A percentile compares a stretch with the other conserved stretches of the same genome.
Conservation (phyloP, 1,140 invertebrate genomes). For the Batillaria attramentaria region DNA sequence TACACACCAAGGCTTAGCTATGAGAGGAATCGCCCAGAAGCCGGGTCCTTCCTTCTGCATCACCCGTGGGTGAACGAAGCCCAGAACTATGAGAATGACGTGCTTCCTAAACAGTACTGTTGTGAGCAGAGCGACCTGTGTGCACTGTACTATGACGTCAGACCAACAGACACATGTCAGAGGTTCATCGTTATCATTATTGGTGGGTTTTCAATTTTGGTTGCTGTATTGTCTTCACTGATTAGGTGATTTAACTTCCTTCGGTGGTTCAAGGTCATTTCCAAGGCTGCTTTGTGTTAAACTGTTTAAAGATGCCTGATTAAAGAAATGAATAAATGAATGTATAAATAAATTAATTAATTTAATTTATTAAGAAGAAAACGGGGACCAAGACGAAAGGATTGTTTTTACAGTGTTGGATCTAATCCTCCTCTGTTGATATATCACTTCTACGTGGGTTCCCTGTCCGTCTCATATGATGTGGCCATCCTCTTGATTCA, state of each 20-base stretch:
- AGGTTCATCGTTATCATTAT: not conserved
- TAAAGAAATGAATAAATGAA: no score
- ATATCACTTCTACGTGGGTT: no score
- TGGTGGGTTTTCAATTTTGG: not conserved
- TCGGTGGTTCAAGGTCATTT: no score
- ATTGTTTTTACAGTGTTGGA: not conserved
- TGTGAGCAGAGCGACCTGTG: constrained; percentile 8
- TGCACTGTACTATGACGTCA: constrained; percentile 22
- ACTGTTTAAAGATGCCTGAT: no score
- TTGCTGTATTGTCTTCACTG: not conserved
- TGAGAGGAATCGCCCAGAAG: not conserved
- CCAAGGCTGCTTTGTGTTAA: no score
- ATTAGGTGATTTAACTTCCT: no score
- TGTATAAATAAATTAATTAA: not conserved
- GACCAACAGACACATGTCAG: not conserved
- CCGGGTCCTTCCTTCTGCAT: constrained; percentile 2
- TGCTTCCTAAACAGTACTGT: constrained; percentile 13
- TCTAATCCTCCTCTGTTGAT: no score
- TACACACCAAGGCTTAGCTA: not conserved
- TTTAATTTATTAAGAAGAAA: not conserved
- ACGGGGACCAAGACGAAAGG: not conserved
- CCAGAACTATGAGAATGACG: not conserved
- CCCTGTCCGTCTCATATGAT: no score
- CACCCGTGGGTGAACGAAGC: not conserved
- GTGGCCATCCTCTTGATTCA: no score